phyloP scores from a whole-genome alignment of 2,113 vertebrate genomes.

The Rhynchomys soricoides region DNA sequence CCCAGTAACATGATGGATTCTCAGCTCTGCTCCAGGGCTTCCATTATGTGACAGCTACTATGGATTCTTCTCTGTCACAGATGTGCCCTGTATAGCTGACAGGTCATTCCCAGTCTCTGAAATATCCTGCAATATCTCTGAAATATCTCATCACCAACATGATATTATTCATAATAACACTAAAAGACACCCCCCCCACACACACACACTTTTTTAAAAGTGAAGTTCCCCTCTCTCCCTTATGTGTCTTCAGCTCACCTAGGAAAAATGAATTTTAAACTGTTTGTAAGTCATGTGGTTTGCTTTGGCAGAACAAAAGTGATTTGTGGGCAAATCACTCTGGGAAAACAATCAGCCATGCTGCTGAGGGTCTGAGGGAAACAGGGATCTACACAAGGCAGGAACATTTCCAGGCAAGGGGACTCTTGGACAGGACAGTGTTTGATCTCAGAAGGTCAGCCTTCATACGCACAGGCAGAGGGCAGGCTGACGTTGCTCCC shows the following conservation, averaged over 20 bases:
- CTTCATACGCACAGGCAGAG: neutral
- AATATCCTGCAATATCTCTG: too few relatives aligned
- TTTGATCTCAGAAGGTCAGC: conserved; percentile 57
- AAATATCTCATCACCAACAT: neutral
- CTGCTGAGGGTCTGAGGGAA: neutral
- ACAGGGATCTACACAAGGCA: neutral
- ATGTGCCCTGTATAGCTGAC: accelerated
- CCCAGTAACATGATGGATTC: accelerated
- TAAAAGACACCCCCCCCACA: neutral
- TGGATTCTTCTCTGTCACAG: neutral
- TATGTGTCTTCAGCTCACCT: neutral
- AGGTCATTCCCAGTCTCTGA: neutral
- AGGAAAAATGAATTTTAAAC: neutral
- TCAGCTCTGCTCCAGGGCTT: neutral
- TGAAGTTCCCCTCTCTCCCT: neutral
- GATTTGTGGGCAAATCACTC: neutral
- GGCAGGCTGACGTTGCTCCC: conserved; percentile 21
- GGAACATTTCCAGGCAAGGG: neutral
- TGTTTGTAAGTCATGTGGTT: neutral
- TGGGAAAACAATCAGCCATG: too few relatives aligned
- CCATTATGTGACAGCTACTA: accelerated
- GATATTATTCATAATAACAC: neutral
- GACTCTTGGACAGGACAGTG: neutral
- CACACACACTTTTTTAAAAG: too few relatives aligned
- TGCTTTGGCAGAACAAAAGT: conserved; percentile 46